Evolutionary conservation across 2,888 invertebrate genomes (phyloP), one percentile per base, ranked within the genome.

Genomic region (Epistrophe grossulariae): DNA sequence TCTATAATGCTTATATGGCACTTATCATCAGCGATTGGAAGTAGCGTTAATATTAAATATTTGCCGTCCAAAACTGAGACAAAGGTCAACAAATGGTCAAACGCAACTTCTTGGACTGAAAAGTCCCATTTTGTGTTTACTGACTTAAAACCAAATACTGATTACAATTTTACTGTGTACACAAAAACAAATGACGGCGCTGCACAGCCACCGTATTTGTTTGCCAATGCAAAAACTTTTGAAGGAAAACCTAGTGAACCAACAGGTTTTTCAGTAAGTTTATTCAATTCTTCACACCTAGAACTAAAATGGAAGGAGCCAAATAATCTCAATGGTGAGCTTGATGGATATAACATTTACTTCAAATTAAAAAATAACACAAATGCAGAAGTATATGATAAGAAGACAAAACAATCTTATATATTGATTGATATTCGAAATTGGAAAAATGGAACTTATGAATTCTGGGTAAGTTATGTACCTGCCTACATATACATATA

Each of bases 141-240:
- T 0, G 92, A 94, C 72, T 93, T 97, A 62, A 93, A 94, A 84
- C 95, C 97, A 0, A 96, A 93, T 90, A 97, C 97, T 0, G 93
- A 94, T n/a, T 97, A 97, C 91, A 97, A 97, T 89, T 94, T 97
- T 82, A 97, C 97, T 0, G 95, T 97, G 70, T 97, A 95, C 91
- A 96, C 96, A 0, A 93, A 94, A 74, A 93, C 94, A 87, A 94
- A 94, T 88, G 94, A 94, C 50, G 93, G 91, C 24, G 91, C 90
- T 2, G 89, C 89, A 45, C 94, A 94, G 0, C 94, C 96, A 0
- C 96, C 97, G 0, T 94, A 94, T 55, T 94, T 94, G 89, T 96
- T 94, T 90, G 93, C 94, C 6, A 93, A 94, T 64, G 94, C 95
- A 0, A 94, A 93, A n/a, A 97, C 97, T 0, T 94, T 94, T 0